Conservation (phyloP, 2,113 vertebrate genomes). For the Emydocephalus ijimae region DNA sequence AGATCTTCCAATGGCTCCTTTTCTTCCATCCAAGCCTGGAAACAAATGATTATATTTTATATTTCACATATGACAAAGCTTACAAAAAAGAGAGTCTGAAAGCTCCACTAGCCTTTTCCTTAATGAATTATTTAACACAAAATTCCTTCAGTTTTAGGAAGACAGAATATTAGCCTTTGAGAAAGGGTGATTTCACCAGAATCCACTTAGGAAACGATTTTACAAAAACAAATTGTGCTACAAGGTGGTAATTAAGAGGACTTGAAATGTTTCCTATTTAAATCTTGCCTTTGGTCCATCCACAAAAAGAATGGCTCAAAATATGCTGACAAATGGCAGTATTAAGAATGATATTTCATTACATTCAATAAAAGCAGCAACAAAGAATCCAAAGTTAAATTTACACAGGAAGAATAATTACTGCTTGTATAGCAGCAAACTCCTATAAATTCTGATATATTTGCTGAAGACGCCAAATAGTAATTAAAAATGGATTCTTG, state of each 20-base stretch:
- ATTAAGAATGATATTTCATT: not conserved
- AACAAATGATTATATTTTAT: not conserved
- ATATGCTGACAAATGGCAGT: not conserved
- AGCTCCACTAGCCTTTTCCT: not conserved
- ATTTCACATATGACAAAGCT: not conserved
- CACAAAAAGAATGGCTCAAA: not conserved
- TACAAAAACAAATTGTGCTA: not conserved
- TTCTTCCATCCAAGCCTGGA: not conserved
- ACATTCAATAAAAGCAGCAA: not conserved
- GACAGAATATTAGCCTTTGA: not conserved
- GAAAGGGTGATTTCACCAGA: not conserved
- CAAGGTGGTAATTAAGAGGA: not conserved
- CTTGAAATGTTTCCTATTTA: not conserved
- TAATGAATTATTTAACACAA: not conserved
- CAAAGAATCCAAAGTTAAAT: constrained; percentile 37
- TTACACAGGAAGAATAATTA: constrained; percentile 30
- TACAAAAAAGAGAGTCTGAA: not conserved
- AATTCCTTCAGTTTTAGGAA: not conserved
- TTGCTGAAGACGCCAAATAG: constrained; percentile 51
- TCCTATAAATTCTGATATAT: constrained; percentile 51
- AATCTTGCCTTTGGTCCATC: not conserved
- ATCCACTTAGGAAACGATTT: not conserved
- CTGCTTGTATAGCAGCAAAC: constrained; percentile 39
- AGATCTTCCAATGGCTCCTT: not conserved
- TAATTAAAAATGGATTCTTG: constrained; percentile 50